Evolutionary conservation across 2,113 vertebrate genomes (phyloP).

Genomic region (Desmodus rotundus): DNA sequence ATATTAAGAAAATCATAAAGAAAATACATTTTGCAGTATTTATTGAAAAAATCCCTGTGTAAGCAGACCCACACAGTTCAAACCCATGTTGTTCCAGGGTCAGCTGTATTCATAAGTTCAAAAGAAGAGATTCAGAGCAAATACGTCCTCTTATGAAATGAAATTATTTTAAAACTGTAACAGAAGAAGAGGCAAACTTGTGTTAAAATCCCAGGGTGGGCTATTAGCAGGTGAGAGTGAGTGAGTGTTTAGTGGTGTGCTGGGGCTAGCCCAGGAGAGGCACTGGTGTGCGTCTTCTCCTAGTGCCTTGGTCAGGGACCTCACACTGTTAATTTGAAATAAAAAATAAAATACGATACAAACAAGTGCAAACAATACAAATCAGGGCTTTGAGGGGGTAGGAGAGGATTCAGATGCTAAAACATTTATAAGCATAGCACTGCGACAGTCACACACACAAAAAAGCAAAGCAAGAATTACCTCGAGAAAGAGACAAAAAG

Average conservation of each 20-base stretch:
- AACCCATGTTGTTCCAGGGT: neutral
- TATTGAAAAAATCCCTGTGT: neutral
- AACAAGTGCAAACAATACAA: neutral
- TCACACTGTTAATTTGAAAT: neutral
- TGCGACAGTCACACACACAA: neutral
- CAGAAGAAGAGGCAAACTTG: neutral
- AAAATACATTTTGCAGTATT: neutral
- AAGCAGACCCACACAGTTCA: neutral
- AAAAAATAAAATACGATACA: neutral
- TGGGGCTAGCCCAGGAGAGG: neutral
- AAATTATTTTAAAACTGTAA: neutral
- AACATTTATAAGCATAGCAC: neutral
- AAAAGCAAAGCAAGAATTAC: neutral
- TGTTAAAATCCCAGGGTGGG: neutral
- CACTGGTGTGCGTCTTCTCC: neutral
- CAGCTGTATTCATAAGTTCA: neutral
- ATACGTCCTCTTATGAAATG: neutral
- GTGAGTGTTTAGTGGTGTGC: neutral
- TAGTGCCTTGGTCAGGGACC: neutral
- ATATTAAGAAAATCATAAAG: neutral
- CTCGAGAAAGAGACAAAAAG: neutral
- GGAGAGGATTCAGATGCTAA: neutral
- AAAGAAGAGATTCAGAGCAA: neutral
- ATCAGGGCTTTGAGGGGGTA: neutral
- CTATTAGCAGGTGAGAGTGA: neutral